Evolutionary conservation across 2,888 invertebrate species (phyloP).

Genomic region (Nomada flava): DNA sequence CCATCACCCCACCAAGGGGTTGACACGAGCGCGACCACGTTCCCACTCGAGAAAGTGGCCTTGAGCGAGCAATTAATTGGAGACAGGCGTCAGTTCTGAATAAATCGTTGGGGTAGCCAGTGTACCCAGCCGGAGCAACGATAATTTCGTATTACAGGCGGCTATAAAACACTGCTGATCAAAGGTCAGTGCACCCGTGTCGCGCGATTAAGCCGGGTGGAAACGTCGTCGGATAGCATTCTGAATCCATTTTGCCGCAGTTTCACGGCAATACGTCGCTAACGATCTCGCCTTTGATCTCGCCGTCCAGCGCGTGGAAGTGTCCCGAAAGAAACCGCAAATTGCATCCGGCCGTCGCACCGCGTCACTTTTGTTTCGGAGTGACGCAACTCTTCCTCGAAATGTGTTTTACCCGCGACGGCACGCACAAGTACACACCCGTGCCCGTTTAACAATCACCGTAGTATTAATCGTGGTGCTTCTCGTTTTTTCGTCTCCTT

Average conservation of each 20-base stretch:
- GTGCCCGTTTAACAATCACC: neutral
- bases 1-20: neutral
- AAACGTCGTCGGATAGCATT: conserved; percentile 30
- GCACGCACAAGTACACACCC: neutral
- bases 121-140: neutral
- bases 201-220: conserved; percentile 13
- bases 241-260: conserved; percentile 29
- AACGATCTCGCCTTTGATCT: conserved; percentile 48
- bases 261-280: conserved; percentile 36
- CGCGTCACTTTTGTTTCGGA: conserved; percentile 26
- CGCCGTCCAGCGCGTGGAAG: conserved; percentile 24
- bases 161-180: conserved; percentile 2
- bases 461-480: neutral
- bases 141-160: neutral
- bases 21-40: neutral
- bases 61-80: neutral
- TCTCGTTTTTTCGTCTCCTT: neutral
- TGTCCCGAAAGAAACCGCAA: conserved; percentile 53
- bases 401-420: neutral
- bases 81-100: neutral
- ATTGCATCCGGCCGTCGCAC: conserved; percentile 50
- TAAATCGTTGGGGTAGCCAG: neutral
- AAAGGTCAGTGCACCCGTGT: conserved; percentile 19
- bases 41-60: neutral
- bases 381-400: conserved; percentile 24